phyloP scores from a whole-genome alignment of 2,888 invertebrate species.

The Agapostemon virescens region DNA sequence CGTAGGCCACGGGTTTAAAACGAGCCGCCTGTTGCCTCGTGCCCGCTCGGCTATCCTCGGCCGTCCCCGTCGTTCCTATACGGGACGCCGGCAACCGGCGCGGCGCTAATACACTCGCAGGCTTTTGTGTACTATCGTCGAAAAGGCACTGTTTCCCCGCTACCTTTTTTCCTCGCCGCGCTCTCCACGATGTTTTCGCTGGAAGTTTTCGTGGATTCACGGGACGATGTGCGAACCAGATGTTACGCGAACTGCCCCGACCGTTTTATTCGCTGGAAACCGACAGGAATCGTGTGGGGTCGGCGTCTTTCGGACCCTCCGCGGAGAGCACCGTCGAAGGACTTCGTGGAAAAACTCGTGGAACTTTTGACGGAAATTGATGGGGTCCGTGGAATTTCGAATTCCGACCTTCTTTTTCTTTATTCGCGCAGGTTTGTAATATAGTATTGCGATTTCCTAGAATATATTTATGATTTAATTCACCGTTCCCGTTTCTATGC shows the following conservation, averaged over 20 bases:
- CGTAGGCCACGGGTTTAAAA: slow-evolving; percentile 61
- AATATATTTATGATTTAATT: no score
- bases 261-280: not conserved
- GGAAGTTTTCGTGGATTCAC: not conserved
- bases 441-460: no score
- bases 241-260: not conserved
- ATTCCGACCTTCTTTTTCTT: no score
- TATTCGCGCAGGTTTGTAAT: no score
- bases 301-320: not conserved
- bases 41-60: slow-evolving; percentile 60
- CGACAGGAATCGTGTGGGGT: no score
- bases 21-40: slow-evolving; percentile 73
- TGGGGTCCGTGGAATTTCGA: no score
- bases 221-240: slow-evolving; percentile 3
- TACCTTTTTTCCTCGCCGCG: not conserved
- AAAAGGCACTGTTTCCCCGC: slow-evolving; percentile 8
- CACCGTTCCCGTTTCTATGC: no score
- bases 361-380: no score
- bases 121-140: not conserved
- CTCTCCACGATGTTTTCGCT: not conserved
- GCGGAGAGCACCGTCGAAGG: not conserved
- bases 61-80: slow-evolving; percentile 22
- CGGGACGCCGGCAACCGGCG: slow-evolving; percentile 23
- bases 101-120: not conserved
- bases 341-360: no score